Conservation (phyloP, 1,140 invertebrate genomes). For the Stenopsyche tienmushanensis region DNA sequence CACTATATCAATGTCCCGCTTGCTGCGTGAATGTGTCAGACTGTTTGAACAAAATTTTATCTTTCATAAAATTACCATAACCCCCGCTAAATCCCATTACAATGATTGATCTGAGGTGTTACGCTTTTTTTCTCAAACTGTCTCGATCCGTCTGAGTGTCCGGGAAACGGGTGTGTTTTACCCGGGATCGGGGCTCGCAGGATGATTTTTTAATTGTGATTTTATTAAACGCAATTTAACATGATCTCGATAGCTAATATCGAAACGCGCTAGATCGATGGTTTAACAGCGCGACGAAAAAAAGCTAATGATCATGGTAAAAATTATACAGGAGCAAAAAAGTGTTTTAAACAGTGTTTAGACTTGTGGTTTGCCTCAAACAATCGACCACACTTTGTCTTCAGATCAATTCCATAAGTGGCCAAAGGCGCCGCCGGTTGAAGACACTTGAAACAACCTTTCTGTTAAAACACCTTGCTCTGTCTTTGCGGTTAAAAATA, state of each 20-base stretch:
- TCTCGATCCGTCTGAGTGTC: no score
- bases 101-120: conserved; percentile 41
- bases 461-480: conserved; percentile 18
- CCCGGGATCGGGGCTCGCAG: no score
- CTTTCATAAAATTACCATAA: conserved; percentile 37
- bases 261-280: no score
- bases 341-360: not conserved
- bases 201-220: no score
- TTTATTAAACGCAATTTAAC: no score
- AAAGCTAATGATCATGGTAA: no score
- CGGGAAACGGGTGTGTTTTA: no score
- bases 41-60: conserved; percentile 36
- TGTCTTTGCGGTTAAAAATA: not conserved
- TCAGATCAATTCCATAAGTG: conserved; percentile 14
- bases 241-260: no score
- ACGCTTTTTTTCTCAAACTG: conserved; percentile 23
- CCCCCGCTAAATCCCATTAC: conserved; percentile 37
- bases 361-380: not conserved
- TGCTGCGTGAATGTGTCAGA: conserved; percentile 33
- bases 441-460: conserved; percentile 8
- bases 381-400: conserved; percentile 10
- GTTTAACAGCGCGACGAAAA: no score
- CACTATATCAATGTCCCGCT: conserved; percentile 32
- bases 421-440: conserved; percentile 7
- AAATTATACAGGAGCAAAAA: no score